These are phyloP conservation scores for Nephila pilipes DNA, from an alignment of 1,140 invertebrate genomes.

Conservation along the genomic window DNA sequence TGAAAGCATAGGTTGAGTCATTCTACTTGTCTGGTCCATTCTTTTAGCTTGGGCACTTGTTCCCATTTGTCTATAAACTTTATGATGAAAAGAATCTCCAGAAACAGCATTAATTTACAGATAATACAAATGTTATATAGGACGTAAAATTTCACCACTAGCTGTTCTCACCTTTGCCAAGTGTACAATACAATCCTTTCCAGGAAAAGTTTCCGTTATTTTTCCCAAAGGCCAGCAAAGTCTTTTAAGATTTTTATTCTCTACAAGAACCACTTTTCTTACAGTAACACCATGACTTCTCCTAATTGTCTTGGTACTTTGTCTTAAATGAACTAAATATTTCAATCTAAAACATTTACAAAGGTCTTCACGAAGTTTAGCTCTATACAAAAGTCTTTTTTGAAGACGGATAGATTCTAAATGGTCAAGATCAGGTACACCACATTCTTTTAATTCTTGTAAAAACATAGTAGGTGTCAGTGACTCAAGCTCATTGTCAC, in stretches of 20 bases:
- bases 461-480: slow-evolving; percentile 38
- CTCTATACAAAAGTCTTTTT: too few relatives aligned
- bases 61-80: background rate
- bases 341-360: slow-evolving; percentile 12
- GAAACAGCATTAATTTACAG: background rate
- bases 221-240: slow-evolving; percentile 10
- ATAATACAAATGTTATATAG: slow-evolving; percentile 40
- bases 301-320: background rate
- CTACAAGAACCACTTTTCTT: too few relatives aligned
- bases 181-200: background rate
- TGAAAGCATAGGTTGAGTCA: background rate
- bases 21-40: background rate
- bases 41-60: background rate
- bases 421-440: too few relatives aligned
- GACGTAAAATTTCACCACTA: too few relatives aligned
- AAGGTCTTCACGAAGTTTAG: slow-evolving; percentile 14
- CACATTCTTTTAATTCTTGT: background rate
- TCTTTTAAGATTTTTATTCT: too few relatives aligned
- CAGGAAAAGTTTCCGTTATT: background rate
- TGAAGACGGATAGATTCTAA: too few relatives aligned
- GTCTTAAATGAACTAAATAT: slow-evolving; percentile 33
- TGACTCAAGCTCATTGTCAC: slow-evolving; percentile 6
- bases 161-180: too few relatives aligned
- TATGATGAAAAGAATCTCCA: background rate
- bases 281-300: too few relatives aligned